A percentile compares a stretch with the other conserved stretches of the same genome.
Conservation (phyloP, 2,113 vertebrate species). For the Plectropomus leopardus region DNA sequence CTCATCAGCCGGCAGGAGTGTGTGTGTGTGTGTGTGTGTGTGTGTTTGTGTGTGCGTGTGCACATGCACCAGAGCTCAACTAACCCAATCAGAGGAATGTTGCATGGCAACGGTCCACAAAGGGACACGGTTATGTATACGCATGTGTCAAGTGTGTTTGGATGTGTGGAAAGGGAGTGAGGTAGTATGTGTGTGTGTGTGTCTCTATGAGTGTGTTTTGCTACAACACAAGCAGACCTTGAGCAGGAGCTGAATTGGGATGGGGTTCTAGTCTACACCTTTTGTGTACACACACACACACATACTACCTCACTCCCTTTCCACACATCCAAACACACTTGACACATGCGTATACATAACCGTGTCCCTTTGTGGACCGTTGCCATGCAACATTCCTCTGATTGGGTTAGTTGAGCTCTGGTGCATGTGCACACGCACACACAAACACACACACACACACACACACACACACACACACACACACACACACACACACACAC, state of each 20-base stretch:
- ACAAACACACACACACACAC: slow-evolving; percentile 28
- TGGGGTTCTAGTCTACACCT: slow-evolving; percentile 25
- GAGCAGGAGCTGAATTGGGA: slow-evolving; percentile 47
- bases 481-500: no score
- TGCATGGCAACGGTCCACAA: slow-evolving; percentile 87
- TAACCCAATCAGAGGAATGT: slow-evolving; percentile 88
- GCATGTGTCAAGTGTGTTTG: slow-evolving; percentile 74
- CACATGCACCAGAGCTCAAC: slow-evolving; percentile 77
- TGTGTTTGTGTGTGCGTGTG: slow-evolving; percentile 22
- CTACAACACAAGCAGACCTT: slow-evolving; percentile 47
- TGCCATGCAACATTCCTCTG: slow-evolving; percentile 88
- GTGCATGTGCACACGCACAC: slow-evolving; percentile 53
- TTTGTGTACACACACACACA: slow-evolving; percentile 11
- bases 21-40: slow-evolving; percentile 40
- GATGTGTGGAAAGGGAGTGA: slow-evolving; percentile 56
- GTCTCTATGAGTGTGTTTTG: slow-evolving; percentile 29
- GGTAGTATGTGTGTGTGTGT: slow-evolving; percentile 18
- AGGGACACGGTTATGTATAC: slow-evolving; percentile 75
- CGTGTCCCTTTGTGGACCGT: slow-evolving; percentile 83
- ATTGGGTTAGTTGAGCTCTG: slow-evolving; percentile 86
- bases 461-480: slow-evolving; percentile 10
- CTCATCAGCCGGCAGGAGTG: slow-evolving; percentile 48
- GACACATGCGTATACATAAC: slow-evolving; percentile 58
- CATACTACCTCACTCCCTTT: slow-evolving; percentile 28
- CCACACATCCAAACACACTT: slow-evolving; percentile 20